Conservation (phyloP, 2,888 invertebrate genomes). For the Glaucopsyche alexis region DNA sequence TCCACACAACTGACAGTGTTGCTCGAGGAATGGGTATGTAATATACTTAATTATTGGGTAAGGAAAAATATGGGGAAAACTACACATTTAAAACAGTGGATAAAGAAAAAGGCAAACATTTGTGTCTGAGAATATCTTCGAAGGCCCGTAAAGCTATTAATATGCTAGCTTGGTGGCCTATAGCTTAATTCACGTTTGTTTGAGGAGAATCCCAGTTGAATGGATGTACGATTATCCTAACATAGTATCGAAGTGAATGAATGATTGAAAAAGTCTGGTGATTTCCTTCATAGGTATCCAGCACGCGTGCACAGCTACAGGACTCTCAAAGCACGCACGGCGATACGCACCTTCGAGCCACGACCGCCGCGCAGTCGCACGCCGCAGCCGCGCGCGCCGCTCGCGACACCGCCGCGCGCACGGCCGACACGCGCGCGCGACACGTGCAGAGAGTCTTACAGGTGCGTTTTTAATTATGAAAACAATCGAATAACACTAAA, state of each 20-base stretch:
- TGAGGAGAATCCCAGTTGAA: too few relatives aligned
- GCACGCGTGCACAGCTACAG: constrained; percentile 43
- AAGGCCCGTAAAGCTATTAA: too few relatives aligned
- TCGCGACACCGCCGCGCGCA: constrained; percentile 30
- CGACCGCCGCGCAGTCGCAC: constrained; percentile 5
- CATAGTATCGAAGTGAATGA: too few relatives aligned
- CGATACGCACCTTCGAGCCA: background rate
- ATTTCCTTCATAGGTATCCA: constrained; percentile 35
- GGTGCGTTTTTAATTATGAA: background rate
- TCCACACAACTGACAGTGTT: constrained; percentile 44
- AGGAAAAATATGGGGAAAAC: background rate
- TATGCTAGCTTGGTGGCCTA: too few relatives aligned
- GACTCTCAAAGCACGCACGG: constrained; percentile 39
- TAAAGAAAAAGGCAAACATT: too few relatives aligned
- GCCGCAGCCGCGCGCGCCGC: constrained; percentile 29
- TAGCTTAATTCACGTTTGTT: too few relatives aligned
- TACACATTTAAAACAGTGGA: too few relatives aligned
- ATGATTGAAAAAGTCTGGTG: too few relatives aligned
- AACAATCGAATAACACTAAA: background rate
- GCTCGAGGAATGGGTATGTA: constrained; percentile 54
- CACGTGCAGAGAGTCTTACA: background rate
- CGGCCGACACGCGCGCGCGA: constrained; percentile 13
- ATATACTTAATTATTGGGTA: background rate
- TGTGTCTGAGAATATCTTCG: too few relatives aligned
- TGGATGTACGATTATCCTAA: too few relatives aligned